Base-by-base conservation (phyloP, 2,888 invertebrate species). In the Tricholauxania praeusta region DNA sequence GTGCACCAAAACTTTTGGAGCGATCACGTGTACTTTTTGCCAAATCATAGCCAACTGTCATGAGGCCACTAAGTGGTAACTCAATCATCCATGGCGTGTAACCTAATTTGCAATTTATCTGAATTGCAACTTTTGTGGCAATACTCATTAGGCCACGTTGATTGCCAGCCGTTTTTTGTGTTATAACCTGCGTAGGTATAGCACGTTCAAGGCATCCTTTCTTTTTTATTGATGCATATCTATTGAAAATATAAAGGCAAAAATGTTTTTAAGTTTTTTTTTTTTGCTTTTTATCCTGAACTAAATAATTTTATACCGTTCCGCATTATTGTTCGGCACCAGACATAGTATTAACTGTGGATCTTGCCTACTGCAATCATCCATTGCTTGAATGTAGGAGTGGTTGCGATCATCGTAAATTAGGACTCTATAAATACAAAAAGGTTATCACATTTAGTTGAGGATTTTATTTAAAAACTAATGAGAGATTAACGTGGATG, bases 51-150 rank as follows among this genome's bases (percentile, higher is more conserved):
- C 96, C 97, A 15, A 94, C 89, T 0, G 96, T 92, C 96, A 98
- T 96, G 6, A 94, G 87, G 22, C 89, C 89, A 2, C 85, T 85
- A 0, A 92, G 78, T 0, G 95, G 95, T 48, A 94, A 89, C 0
- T 91, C 89, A 0, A 96, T 90, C 12, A 91, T 89, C 97, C 97
- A 98, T 0, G 97, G 95, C 0, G 94, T 93, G 1, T 97, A 98
- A 1, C 98, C 98, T 52, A 98, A 86, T 88, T 98, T 99, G 83
- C 96, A 96, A 84, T 95, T 96, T 69, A 99, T 90, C 85, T 99
- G 98, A 60, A 98, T 94, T 0, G 94, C 96, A 0, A 99, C 92
- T 88, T 98, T 98, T 0, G 97, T 96, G 0, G 95, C 95, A 59
- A 98, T 93, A 0, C 94, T 93, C 91, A 94, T 92, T 0, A 90